Base-by-base conservation (phyloP, 1,140 invertebrate species). In the Lerema accius region DNA sequence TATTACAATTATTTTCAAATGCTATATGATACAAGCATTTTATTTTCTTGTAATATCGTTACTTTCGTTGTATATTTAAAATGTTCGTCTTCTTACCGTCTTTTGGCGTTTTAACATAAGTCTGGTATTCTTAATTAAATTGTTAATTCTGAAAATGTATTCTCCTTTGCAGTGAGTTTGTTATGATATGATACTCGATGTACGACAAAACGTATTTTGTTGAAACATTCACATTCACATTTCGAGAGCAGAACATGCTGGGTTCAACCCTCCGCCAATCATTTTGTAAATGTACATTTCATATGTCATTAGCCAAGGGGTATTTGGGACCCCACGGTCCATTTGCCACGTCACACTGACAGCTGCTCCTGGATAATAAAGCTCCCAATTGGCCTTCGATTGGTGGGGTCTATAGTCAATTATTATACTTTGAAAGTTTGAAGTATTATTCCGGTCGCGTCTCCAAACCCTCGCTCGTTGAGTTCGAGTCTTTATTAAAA, bases 251-350 rank as follows among this genome's bases (percentile, higher is more conserved):
- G 7, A 5, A 16, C 15, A 16, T 45, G 42, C 17, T 45, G 17
- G 17, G 42, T 55, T 42, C 23, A 55, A 70, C 71, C 65, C 70
- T 72, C 70, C 70, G 65, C 65, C 65, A 64, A 62, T 56, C 39
- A 51, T 65, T 71, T 65, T 32, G 28, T 63, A 68, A 74, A 74
- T 71, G 71, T 67, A 67, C 69, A 62, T 65, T 56, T 56, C 53
- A 56, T 65, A 67, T 65, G 51, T 69, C 66, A 73, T 73, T 73
- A 65, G 59, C 64, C 59, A 59, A 48, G 61, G 48, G 59, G 37
- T 55, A 11, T 6, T 58, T 45, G 42, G 53, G 53, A 56, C 53
- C 53, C 49, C 62, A 48, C 69, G 63, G 59, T 63, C 70, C 63
- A 69, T 67, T 70, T 67, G 37, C 49, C 43, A 64, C 39, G 53